phyloP scores from a whole-genome alignment of 1,140 invertebrate genomes.

The Wiebesia pumilae region DNA sequence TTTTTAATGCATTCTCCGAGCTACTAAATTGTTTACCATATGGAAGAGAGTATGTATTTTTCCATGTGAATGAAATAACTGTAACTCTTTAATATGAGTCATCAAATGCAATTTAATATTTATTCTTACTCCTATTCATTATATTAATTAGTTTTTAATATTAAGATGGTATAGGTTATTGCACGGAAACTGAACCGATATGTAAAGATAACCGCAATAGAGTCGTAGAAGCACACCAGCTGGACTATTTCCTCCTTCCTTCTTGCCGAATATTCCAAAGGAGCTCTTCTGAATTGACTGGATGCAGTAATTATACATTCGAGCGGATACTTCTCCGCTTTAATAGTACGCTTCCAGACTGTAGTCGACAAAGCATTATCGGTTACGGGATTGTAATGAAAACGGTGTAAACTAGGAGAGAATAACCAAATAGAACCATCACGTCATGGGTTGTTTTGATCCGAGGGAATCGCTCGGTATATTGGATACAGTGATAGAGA shows the following conservation, averaged over 20 bases:
- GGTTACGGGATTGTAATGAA: neutral
- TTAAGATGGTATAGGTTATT: no score
- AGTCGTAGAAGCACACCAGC: neutral
- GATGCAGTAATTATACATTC: conserved; percentile 72
- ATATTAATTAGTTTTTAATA: no score
- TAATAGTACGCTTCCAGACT: neutral
- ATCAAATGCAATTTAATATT: no score
- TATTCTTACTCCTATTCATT: no score
- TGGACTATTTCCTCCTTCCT: neutral
- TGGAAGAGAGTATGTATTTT: no score
- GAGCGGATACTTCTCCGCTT: conserved; percentile 67
- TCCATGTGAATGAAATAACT: no score
- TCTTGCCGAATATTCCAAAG: conserved; percentile 20
- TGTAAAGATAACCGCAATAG: neutral
- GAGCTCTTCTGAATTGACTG: conserved; percentile 59
- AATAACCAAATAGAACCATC: neutral
- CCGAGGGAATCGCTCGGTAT: no score
- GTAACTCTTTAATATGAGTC: no score
- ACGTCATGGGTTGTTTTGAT: neutral
- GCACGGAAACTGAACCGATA: no score
- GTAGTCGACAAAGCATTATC: neutral
- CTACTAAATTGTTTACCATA: no score
- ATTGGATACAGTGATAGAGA: no score
- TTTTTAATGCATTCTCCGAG: no score
- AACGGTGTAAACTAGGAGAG: neutral